phyloP scores from a whole-genome alignment of 2,113 vertebrate genomes.

The Campylomormyrus numenius region DNA sequence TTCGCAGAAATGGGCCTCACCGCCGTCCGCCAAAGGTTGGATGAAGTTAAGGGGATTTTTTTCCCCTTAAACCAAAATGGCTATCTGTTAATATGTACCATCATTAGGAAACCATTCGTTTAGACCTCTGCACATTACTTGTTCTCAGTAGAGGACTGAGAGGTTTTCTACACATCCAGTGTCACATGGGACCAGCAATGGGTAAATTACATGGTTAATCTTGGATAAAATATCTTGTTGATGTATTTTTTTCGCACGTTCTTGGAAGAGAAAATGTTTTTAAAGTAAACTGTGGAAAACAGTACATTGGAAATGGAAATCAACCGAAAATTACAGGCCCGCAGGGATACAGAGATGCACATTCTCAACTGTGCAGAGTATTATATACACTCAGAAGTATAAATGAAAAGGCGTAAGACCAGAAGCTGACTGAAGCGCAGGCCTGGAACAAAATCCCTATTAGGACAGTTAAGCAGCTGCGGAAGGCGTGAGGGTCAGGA shows the following conservation, averaged over 20 bases:
- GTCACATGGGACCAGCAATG: neutral
- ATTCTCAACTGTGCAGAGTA: neutral
- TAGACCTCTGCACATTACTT: neutral
- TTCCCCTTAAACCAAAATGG: neutral
- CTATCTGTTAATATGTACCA: neutral
- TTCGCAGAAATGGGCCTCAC: neutral
- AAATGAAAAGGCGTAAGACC: neutral
- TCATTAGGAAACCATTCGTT: neutral
- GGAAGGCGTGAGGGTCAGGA: no score
- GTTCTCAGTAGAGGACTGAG: neutral
- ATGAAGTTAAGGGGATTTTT: neutral
- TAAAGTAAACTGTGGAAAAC: neutral
- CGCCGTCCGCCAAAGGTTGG: neutral
- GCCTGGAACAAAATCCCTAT: no score
- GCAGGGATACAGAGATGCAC: neutral
- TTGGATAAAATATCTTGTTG: neutral
- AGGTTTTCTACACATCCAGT: neutral
- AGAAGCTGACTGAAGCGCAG: neutral
- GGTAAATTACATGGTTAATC: neutral
- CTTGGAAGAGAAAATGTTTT: neutral
- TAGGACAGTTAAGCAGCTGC: no score
- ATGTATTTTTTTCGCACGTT: neutral
- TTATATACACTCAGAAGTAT: neutral
- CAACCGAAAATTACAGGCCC: neutral
- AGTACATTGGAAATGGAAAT: neutral